Conservation (phyloP, 2,888 invertebrate species). For the Octonoba sinensis region DNA sequence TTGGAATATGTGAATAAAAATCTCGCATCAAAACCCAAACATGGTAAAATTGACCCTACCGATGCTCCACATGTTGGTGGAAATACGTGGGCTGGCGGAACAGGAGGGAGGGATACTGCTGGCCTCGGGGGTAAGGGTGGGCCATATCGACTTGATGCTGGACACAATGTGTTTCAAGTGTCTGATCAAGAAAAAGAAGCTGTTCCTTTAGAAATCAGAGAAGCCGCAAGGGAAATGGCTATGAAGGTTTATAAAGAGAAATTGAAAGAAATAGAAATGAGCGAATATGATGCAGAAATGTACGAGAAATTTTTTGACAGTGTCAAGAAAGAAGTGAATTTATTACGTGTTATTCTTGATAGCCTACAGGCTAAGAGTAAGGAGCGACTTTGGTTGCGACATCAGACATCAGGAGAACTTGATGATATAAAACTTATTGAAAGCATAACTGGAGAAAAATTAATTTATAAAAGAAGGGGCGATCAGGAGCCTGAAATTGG, state of each 20-base stretch:
- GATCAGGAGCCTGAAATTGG: constrained; percentile 91
- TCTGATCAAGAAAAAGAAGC: constrained; percentile 90
- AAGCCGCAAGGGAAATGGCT: constrained; percentile 94
- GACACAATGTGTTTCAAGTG: constrained; percentile 90
- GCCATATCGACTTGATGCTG: constrained; percentile 92
- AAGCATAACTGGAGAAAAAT: constrained; percentile 91
- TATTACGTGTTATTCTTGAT: constrained; percentile 85
- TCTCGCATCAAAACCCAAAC: constrained; percentile 85
- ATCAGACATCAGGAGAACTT: constrained; percentile 94
- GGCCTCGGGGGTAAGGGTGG: constrained; percentile 97
- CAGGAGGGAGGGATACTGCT: constrained; percentile 88
- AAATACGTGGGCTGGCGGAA: constrained; percentile 95
- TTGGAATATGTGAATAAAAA: constrained; percentile 75
- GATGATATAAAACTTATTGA: constrained; percentile 96
- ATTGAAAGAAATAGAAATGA: constrained; percentile 93
- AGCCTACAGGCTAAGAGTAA: constrained; percentile 88
- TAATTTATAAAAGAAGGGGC: constrained; percentile 86
- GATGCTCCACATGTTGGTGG: constrained; percentile 96
- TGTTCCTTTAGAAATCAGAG: constrained; percentile 75
- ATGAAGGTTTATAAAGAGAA: constrained; percentile 86
- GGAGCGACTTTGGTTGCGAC: constrained; percentile 92
- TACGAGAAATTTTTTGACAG: constrained; percentile 86
- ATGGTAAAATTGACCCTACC: constrained; percentile 90
- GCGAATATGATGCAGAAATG: constrained; percentile 88
- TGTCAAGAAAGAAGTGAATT: constrained; percentile 77